Evolutionary conservation across 2,797 vertebrate genomes (phyloP).

Genomic region (Phoebastria nigripes): DNA sequence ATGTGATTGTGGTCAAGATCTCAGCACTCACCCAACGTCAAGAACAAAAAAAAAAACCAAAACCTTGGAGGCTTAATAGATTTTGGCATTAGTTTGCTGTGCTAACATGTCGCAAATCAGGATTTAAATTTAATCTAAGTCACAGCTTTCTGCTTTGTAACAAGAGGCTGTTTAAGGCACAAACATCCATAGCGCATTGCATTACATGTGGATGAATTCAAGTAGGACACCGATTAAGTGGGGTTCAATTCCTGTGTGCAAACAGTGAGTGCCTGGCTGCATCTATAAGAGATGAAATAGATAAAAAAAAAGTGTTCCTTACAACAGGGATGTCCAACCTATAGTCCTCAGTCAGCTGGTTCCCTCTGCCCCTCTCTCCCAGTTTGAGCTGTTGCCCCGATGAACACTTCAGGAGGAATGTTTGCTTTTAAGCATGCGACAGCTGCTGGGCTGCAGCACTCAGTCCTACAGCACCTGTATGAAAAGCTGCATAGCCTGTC

Average conservation of each 20-base stretch:
- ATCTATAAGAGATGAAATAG: neutral
- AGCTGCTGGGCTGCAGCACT: neutral
- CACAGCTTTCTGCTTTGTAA: slow-evolving; percentile 52
- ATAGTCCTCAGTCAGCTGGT: neutral
- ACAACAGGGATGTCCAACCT: neutral
- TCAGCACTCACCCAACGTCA: neutral
- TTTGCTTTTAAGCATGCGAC: neutral
- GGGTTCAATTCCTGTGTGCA: neutral
- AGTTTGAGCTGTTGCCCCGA: neutral
- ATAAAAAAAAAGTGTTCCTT: neutral
- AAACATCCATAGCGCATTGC: neutral
- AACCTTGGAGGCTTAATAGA: slow-evolving; percentile 21
- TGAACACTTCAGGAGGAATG: neutral
- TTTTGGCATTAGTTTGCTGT: slow-evolving; percentile 37
- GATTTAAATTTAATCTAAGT: slow-evolving; percentile 68
- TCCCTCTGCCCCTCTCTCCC: neutral
- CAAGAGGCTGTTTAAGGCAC: neutral
- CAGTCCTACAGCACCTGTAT: neutral
- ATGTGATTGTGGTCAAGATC: slow-evolving; percentile 49
- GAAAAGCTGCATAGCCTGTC: neutral
- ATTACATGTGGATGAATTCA: neutral
- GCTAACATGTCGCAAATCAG: slow-evolving; percentile 47
- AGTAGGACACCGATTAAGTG: neutral
- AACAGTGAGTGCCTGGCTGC: neutral
- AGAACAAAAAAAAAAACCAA: neutral